Evolutionary conservation across 2,113 vertebrate genomes (phyloP), one percentile per base, ranked within the genome.

Genomic region (Spermophilus dauricus): DNA sequence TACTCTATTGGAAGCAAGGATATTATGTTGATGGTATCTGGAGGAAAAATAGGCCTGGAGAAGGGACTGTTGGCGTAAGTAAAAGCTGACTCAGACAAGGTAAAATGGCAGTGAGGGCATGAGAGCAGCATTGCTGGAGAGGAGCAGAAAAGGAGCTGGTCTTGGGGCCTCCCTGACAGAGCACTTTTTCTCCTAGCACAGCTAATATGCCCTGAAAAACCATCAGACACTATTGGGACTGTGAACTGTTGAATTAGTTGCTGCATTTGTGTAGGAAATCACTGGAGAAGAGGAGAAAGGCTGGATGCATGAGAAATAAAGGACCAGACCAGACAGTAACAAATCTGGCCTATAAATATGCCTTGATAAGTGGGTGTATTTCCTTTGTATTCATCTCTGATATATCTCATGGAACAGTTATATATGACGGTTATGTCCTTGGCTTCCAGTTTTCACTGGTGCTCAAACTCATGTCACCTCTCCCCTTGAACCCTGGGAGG

Each of bases 1-100:
- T 97, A 95, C 2, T 90, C 96, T 98, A 0, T 18, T 18, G 84
- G 80, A 86, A 42, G 86, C 48, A 89, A 97, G 78, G 91, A 51
- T n/a, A 91, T 73, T 12, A 51, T 3, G 6, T 8, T 53, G 17
- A 39, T 75, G 65, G 34, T 67, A 12, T 48, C 30, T 9, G 13
- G 77, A 30, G 9, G 22, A 18, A 56, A 70, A 76, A 37, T 32
- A 63, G 76, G 20, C 34, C 75, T 22, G 4, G 53, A n/a, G 51
- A 89, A 86, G n/a, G 58, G 42, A 17, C 32, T 10, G 14, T 32
- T 22, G 51, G 13, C 16, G 0, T 3, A n/a, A 81, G 14, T 17
- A 24, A 63, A 78, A 69, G 69, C 30, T 70, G 63, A 48, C 73
- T 63, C 7, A 37, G 20, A 26, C 12, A 30, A 16, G 28, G 20